These are phyloP conservation scores for Yponomeuta cagnagella DNA, from an alignment of 2,888 invertebrate genomes.

Conservation along the genomic window DNA sequence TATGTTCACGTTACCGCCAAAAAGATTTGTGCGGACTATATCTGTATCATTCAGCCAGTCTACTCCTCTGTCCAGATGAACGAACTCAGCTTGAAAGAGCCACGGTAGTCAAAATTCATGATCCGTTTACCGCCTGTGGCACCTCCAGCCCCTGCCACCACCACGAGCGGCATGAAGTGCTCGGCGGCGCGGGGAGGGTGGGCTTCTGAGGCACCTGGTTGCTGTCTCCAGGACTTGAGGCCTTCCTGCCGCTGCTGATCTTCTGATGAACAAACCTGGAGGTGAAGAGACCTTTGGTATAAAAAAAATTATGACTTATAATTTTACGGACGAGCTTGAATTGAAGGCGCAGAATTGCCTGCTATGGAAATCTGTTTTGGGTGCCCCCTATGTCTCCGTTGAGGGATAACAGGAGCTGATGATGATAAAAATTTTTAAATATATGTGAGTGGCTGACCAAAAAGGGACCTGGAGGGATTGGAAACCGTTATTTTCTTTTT, in stretches of 20 bases:
- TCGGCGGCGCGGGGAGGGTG: constrained; percentile 59
- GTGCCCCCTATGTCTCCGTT: no score
- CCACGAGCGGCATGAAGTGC: constrained; percentile 64
- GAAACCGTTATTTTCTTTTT: no score
- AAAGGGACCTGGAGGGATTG: no score
- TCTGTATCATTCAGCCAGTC: neutral
- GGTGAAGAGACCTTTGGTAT: neutral
- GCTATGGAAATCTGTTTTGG: no score
- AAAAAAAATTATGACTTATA: no score
- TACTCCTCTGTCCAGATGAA: constrained; percentile 61
- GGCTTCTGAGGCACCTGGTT: constrained; percentile 51
- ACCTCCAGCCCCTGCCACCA: constrained; percentile 61
- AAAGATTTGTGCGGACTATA: no score
- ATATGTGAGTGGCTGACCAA: no score
- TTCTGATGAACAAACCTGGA: constrained; percentile 39
- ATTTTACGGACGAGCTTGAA: no score
- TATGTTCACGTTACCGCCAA: no score
- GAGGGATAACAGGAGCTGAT: no score
- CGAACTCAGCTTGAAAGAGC: constrained; percentile 53
- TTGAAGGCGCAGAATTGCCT: no score
- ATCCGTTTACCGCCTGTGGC: constrained; percentile 45
- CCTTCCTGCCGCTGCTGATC: constrained; percentile 42
- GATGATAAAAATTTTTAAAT: no score
- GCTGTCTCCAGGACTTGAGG: constrained; percentile 47
- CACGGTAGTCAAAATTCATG: constrained; percentile 63